phyloP scores from a whole-genome alignment of 2,888 invertebrate genomes.

The Xylocampa areola region DNA sequence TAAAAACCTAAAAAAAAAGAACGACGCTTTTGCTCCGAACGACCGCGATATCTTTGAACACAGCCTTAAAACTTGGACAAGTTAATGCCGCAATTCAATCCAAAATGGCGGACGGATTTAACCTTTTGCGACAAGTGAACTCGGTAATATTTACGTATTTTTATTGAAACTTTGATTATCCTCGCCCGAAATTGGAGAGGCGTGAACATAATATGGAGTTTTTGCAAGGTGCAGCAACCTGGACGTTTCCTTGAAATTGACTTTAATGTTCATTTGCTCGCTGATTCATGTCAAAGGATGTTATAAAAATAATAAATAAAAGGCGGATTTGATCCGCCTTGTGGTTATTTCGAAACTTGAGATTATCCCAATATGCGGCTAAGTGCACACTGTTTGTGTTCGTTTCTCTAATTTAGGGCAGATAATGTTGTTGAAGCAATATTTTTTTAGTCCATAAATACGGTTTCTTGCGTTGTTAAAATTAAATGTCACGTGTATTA shows the following conservation, averaged over 20 bases:
- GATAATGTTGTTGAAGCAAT: conserved; percentile 29
- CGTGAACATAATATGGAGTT: conserved; percentile 43
- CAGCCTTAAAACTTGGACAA: conserved; percentile 48
- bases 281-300: conserved; percentile 62
- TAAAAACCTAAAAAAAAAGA: conserved; percentile 23
- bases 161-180: conserved; percentile 59
- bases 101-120: conserved; percentile 41
- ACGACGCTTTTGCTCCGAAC: conserved; percentile 20
- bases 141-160: conserved; percentile 39
- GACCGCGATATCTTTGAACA: conserved; percentile 38
- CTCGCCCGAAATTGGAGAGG: conserved; percentile 52
- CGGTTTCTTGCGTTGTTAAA: conserved; percentile 16
- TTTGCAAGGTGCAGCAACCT: conserved; percentile 44
- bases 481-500: conserved; percentile 24
- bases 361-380: conserved; percentile 60
- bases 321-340: conserved; percentile 55
- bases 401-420: conserved; percentile 41
- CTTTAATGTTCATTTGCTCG: conserved; percentile 47
- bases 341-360: conserved; percentile 56
- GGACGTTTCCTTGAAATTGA: conserved; percentile 55
- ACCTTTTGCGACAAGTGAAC: conserved; percentile 47
- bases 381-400: conserved; percentile 67
- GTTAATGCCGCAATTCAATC: conserved; percentile 44
- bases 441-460: conserved; percentile 33
- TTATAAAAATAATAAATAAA: conserved; percentile 61